Conservation (phyloP, 2,797 vertebrate species). For the Lates japonicus region DNA sequence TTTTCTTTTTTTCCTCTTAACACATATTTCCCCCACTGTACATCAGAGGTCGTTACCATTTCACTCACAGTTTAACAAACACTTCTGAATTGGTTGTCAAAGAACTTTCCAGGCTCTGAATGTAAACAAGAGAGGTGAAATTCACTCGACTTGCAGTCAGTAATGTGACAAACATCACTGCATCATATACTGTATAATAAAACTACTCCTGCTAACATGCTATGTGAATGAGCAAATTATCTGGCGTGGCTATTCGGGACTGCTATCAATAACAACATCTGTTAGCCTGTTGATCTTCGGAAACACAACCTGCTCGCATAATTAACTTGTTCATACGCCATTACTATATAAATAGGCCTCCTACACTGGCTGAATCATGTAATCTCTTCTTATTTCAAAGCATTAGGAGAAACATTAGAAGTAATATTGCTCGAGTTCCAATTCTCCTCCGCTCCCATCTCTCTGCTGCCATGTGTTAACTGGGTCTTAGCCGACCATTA, state of each 20-base stretch:
- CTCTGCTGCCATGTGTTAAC: conserved; percentile 94
- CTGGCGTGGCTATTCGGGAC: conserved; percentile 82
- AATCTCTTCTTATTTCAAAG: conserved; percentile 90
- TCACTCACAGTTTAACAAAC: conserved; percentile 16
- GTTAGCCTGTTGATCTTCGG: conserved; percentile 61
- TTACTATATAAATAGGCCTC: conserved; percentile 88
- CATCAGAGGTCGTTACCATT: neutral
- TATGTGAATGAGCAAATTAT: conserved; percentile 69
- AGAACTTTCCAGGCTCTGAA: conserved; percentile 1
- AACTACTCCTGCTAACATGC: conserved; percentile 51
- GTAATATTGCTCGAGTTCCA: conserved; percentile 84
- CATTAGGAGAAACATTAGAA: conserved; percentile 87
- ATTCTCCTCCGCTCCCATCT: conserved; percentile 87
- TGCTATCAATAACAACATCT: conserved; percentile 76
- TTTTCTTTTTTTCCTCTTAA: neutral
- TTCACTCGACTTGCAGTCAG: neutral
- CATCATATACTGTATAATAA: conserved; percentile 36
- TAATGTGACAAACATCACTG: conserved; percentile 39
- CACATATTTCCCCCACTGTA: neutral
- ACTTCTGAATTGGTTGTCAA: conserved; percentile 9
- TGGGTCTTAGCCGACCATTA: conserved; percentile 95
- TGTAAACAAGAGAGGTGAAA: conserved; percentile 22
- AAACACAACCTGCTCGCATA: conserved; percentile 91
- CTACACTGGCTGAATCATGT: conserved; percentile 82
- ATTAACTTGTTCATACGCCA: conserved; percentile 90